Evolutionary conservation across 2,888 invertebrate species (phyloP), one percentile per base, ranked within the genome.

Genomic region (Timema podura): DNA sequence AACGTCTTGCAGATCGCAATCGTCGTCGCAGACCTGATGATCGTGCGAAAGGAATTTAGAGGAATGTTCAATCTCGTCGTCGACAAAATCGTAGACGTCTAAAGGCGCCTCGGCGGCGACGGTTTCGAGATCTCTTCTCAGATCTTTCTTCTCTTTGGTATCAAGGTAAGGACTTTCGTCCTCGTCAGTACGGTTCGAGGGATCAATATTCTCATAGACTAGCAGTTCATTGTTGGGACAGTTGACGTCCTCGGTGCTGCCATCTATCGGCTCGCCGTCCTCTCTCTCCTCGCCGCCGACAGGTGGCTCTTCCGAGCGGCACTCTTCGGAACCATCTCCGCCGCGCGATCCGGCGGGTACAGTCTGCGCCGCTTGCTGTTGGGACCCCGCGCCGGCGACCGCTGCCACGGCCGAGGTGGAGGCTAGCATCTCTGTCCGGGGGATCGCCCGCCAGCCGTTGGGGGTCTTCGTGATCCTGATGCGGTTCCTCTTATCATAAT

Each of bases 401-500:
- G 77, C 68, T 80, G 79, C 66, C 81, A 76, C 79, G 80, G 79
- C 86, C 81, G 78, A 83, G 78, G 84, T 84, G 80, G 81, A 82
- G 82, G 79, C 69, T 46, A 74, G 72, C 30, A 82, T 86, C 79
- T 89, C 89, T 67, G 92, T 92, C 77, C 91, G 87, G 76, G 92
- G 93, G 82, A 90, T 91, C 71, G 91, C 91, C 72, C 90, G 87
- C 93, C 93, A 93, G 77, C 93, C 92, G 80, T 87, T 86, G 61
- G 90, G 85, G 44, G 92, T 92, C 80, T 92, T 92, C 76, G 91
- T 91, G 79, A 93, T 84, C 77, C 91, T 89, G 78, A 93, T 91
- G 73, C 93, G 90, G 83, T 93, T 93, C 72, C 91, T 85, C 80
- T 90, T 88, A 84, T 93, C 93, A 85, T 93, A 93, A 81, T 93